Evolutionary conservation across 1,140 invertebrate genomes (phyloP).

Genomic region (Zaprionus inermis): DNA sequence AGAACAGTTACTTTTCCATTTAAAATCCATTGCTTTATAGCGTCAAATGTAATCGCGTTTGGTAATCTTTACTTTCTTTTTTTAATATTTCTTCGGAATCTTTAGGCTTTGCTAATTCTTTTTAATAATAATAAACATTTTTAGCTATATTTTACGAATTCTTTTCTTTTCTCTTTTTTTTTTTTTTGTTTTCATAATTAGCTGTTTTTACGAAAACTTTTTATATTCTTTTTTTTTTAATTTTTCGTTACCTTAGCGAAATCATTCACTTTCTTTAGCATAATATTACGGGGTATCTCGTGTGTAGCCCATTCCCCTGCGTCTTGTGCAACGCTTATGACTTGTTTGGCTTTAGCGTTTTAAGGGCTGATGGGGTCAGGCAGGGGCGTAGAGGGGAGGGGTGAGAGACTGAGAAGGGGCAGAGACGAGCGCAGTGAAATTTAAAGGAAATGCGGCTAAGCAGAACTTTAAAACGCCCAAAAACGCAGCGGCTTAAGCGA

Average conservation of each 20-base stretch:
- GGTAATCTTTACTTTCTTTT: too few relatives aligned
- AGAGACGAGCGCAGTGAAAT: slow-evolving; percentile 61
- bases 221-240: too few relatives aligned
- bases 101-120: too few relatives aligned
- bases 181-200: too few relatives aligned
- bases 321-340: slow-evolving; percentile 20
- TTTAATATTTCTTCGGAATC: too few relatives aligned
- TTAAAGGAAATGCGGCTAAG: slow-evolving; percentile 71
- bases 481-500: slow-evolving; percentile 68
- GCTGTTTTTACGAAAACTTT: too few relatives aligned
- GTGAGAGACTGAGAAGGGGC: background rate
- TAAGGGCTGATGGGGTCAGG: slow-evolving; percentile 16
- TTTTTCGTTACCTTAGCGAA: background rate
- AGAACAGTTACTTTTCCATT: too few relatives aligned
- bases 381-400: background rate
- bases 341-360: slow-evolving; percentile 60
- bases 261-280: background rate
- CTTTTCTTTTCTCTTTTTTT: too few relatives aligned
- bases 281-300: slow-evolving; percentile 18
- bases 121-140: too few relatives aligned
- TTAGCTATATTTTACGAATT: too few relatives aligned
- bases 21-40: too few relatives aligned
- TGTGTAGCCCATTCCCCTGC: background rate
- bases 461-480: slow-evolving; percentile 28
- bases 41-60: too few relatives aligned